Evolutionary conservation across 1,140 invertebrate species (phyloP).

Genomic region (Sipha flava): DNA sequence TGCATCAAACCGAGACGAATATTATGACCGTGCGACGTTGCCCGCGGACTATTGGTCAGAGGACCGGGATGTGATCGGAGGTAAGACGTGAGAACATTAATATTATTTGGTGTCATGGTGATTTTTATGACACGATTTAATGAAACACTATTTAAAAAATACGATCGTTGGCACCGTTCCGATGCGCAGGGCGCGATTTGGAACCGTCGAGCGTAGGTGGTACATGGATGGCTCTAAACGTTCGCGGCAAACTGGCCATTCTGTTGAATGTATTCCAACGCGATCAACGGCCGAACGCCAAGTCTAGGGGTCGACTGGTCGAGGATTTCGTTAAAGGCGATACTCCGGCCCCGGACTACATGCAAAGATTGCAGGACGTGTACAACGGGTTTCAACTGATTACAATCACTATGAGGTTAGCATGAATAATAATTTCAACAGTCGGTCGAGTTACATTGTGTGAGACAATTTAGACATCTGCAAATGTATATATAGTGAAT

Average conservation of each 20-base stretch:
- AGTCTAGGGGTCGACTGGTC: background rate
- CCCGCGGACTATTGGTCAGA: constrained; percentile 1
- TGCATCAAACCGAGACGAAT: constrained; percentile 18
- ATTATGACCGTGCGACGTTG: background rate
- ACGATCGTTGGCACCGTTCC: background rate
- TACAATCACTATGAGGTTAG: background rate
- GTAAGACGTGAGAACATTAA: background rate
- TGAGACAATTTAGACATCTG: background rate
- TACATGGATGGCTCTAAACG: background rate
- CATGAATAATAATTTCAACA: background rate
- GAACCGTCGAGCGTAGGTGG: background rate
- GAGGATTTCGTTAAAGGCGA: background rate
- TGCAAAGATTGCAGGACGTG: background rate
- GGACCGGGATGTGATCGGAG: background rate
- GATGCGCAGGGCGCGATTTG: constrained; percentile 1
- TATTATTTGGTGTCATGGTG: background rate
- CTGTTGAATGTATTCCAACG: constrained; percentile 3
- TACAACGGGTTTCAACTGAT: constrained; percentile 23
- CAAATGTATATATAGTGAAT: background rate
- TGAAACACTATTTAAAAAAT: background rate
- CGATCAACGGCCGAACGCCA: background rate
- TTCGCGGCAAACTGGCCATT: background rate
- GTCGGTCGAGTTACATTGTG: background rate
- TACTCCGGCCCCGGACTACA: background rate
- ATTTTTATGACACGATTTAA: no score